phyloP scores from a whole-genome alignment of 1,140 invertebrate genomes.

The Zaprionus lachaisei region DNA sequence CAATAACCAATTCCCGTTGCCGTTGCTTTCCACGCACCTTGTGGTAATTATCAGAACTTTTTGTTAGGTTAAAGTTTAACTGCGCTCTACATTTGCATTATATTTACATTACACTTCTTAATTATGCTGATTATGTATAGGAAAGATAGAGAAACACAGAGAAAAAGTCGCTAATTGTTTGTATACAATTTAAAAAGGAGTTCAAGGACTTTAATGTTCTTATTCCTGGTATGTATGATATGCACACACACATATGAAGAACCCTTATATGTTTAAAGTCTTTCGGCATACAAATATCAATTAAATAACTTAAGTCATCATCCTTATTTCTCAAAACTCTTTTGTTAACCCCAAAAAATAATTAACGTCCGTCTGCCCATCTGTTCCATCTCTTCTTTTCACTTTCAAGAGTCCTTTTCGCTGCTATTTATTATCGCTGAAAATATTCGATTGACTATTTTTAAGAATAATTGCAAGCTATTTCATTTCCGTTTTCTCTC shows the following conservation, averaged over 20 bases:
- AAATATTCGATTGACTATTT: slow-evolving; percentile 82
- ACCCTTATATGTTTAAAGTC: too few species aligned
- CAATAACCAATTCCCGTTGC: slow-evolving; percentile 8
- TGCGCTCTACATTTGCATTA: slow-evolving; percentile 49
- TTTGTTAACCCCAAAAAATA: too few species aligned
- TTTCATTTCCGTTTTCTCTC: slow-evolving; percentile 71
- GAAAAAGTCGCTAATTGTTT: background rate
- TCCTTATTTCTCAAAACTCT: too few species aligned
- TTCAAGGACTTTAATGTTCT: too few species aligned
- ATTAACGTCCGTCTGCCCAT: slow-evolving; percentile 12
- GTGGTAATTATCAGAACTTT: slow-evolving; percentile 63
- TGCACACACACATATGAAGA: too few species aligned
- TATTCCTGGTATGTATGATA: too few species aligned
- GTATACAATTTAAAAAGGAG: slow-evolving; percentile 10
- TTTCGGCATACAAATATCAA: too few species aligned
- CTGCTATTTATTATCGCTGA: background rate
- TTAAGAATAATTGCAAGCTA: slow-evolving; percentile 81
- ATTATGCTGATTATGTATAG: slow-evolving; percentile 70
- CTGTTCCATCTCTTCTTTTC: slow-evolving; percentile 32
- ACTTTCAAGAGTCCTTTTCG: background rate
- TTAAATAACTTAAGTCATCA: background rate
- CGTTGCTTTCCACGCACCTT: slow-evolving; percentile 6
- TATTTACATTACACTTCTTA: slow-evolving; percentile 79
- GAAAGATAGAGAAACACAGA: background rate
- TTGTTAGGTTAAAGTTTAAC: background rate